Evolutionary conservation across 64 coral and sea anemone genomes (phyloP), one percentile per base, ranked within the genome.

Genomic region (Stylophora pistillata): DNA sequence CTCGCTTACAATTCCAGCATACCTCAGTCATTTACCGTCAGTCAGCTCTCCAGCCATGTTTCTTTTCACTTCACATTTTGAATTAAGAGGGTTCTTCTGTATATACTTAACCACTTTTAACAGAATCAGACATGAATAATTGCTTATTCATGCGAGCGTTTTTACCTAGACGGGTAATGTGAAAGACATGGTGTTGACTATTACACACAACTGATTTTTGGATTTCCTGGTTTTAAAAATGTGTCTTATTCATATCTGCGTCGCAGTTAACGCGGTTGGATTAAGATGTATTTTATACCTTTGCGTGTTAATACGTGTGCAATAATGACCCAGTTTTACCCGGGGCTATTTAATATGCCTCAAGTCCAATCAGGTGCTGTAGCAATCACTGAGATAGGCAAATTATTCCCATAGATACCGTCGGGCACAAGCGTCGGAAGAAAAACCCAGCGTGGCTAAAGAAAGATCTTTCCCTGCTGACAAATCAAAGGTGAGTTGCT

Each of bases 281-380:
- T 68, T 37, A 55, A 71, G 17, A 5, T 53, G 2, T 63, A 10
- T 1, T 60, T 81, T 20, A 84, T 69, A 69, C 53, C 27, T 70
- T 68, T 84, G 60, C 20, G 41, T 65, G 64, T 63, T 84, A 21
- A 20, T 52, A 10, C 53, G n/a, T 20, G 20, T 12, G 21, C 31
- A 13, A 26, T 14, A 76, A 76, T 47, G 53, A 76, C 15, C 23
- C 41, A 20, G 4, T 18, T 68, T 26, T 25, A 21, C 80, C 80
- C 32, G 59, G 69, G 80, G 80, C 80, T 84, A 70, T 84, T 69
- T 21, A 47, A 79, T 58, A 59, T 79, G 21, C 32, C 13, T 82
- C 65, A 69, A 13, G 64, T 70, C 16, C 80, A 84, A 53, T 84
- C 69, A 71, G 62, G 20, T 78, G 61, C 57, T 59, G 79, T 82